Conservation (phyloP, 2,797 vertebrate genomes). For the Periophthalmus magnuspinnatus region DNA sequence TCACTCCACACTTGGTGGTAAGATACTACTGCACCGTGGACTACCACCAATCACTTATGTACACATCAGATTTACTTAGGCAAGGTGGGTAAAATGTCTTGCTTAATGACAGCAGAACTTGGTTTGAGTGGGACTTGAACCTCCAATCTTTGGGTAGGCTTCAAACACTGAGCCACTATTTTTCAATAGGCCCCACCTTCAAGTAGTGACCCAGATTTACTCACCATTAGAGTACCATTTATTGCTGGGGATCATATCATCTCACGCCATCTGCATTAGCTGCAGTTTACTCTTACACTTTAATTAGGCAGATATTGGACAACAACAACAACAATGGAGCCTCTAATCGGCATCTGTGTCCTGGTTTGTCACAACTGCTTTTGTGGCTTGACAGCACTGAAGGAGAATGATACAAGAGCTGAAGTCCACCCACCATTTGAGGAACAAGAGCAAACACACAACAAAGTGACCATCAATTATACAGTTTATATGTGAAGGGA, state of each 20-base stretch:
- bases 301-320: conserved; percentile 57
- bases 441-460: conserved; percentile 7
- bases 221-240: conserved; percentile 24
- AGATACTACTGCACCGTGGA: no score
- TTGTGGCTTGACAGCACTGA: conserved; percentile 22
- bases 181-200: conserved; percentile 13
- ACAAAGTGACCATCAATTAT: conserved; percentile 51
- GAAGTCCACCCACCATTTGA: background rate
- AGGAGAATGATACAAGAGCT: conserved; percentile 50
- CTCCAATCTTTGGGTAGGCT: no score
- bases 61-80: no score
- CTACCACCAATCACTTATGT: no score
- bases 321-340: conserved; percentile 44
- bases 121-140: no score
- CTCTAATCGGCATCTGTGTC: conserved; percentile 51
- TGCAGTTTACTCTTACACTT: conserved; percentile 48
- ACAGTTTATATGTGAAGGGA: conserved; percentile 26
- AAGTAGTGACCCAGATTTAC: conserved; percentile 12
- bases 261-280: conserved; percentile 17
- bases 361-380: conserved; percentile 29
- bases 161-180: no score
- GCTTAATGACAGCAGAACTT: no score
- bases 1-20: no score
- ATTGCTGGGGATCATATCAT: conserved; percentile 41
- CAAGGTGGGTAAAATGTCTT: no score